Base-by-base conservation (phyloP, 2,113 vertebrate genomes). In the Leucopternis melanops region DNA sequence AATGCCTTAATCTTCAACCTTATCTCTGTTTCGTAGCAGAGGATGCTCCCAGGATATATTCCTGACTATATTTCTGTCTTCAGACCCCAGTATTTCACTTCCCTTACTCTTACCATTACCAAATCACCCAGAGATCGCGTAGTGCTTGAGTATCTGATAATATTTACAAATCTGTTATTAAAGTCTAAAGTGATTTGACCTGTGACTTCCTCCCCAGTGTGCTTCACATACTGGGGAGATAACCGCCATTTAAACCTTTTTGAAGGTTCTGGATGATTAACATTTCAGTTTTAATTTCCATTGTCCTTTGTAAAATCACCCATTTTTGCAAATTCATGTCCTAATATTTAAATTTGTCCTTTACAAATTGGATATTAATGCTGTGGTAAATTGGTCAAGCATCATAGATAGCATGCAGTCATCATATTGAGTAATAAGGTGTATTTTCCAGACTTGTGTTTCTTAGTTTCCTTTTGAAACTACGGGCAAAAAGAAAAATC, bases 51-150 rank as follows among this genome's bases (percentile, higher is more conserved):
- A 66, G 78, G 55, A 74, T 90, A 69, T n/a, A 67, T 58, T 89
- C 40, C 70, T 67, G 52, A 58, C 77, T 77, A 13, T 32, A 66
- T 82, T 92, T 94, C 78, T 95, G 86, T 70, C 77, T 82, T 54
- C 44, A 77, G 50, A 70, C 31, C 79, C 52, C 85, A 63, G 18
- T 88, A 93, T 90, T 93, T 96, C 80, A 90, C n/a, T 94, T 90
- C 66, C 52, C 66, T 92, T 92, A 73, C 91, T 44, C 69, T 86
- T 79, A 84, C 67, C 81, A 42, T 94, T 88, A 69, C 72, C 82
- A 81, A 96, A 90, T 70, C 88, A 94, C 22, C 61, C 10, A 2
- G 66, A 75, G 52, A 83, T 78, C n/a, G n/a, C n/a, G 50, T 59
- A 81, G 38, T 79, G 27, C 8, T 54, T 47, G 23, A 52, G 13